Evolutionary conservation across 1,140 invertebrate species (phyloP).

Genomic region (Penaeus japonicus): DNA sequence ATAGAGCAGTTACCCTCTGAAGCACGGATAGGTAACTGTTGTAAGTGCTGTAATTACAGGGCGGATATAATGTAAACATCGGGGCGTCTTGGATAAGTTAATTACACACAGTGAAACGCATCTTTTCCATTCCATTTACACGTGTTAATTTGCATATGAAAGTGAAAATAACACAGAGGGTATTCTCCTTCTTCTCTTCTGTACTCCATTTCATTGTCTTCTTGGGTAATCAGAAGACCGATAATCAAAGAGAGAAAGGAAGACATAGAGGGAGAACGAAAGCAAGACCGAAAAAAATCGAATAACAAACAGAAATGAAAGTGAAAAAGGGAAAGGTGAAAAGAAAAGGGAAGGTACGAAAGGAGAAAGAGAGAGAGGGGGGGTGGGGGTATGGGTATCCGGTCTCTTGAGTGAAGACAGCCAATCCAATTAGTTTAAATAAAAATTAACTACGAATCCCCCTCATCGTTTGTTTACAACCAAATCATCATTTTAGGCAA

Average conservation of each 20-base stretch:
- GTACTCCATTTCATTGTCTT: too few species aligned
- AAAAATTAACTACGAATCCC: too few species aligned
- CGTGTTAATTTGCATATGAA: conserved; percentile 11
- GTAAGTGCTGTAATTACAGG: conserved; percentile 10
- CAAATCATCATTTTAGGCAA: too few species aligned
- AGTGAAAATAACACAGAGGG: neutral
- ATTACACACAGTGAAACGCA: neutral
- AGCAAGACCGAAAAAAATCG: neutral
- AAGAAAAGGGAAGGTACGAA: neutral
- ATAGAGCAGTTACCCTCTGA: neutral
- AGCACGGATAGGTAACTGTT: neutral
- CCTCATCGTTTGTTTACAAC: too few species aligned
- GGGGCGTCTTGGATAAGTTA: conserved; percentile 10
- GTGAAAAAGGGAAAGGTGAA: too few species aligned
- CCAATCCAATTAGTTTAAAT: too few species aligned
- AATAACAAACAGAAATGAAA: neutral
- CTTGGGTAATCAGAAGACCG: too few species aligned
- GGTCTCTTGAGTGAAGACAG: too few species aligned
- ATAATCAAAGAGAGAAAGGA: neutral
- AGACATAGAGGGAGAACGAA: neutral
- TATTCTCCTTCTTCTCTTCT: too few species aligned
- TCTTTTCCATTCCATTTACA: neutral
- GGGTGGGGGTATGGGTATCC: neutral
- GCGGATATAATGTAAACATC: neutral
- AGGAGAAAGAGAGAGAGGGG: neutral